phyloP scores from a whole-genome alignment of 1,140 invertebrate species.

The Drosophila quadrilineata region DNA sequence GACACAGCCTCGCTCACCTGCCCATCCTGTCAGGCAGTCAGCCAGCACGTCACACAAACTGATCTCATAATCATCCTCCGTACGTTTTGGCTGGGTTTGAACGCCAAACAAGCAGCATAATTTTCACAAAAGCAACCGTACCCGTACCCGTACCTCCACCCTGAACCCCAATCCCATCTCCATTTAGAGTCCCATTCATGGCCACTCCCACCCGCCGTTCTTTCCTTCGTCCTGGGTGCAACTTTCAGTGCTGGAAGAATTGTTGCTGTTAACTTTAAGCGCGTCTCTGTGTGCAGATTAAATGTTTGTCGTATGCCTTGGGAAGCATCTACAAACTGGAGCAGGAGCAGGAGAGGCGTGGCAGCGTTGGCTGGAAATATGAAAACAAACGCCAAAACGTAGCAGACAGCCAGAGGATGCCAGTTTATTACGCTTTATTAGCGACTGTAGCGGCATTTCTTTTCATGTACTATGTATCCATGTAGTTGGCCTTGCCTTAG shows the following conservation, averaged over 20 bases:
- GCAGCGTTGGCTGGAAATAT: conserved; percentile 4
- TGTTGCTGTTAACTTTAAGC: conserved; percentile 54
- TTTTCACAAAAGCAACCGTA: conserved; percentile 50
- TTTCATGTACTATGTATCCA: conserved; percentile 43
- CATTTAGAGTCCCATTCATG: neutral
- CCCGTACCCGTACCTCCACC: neutral
- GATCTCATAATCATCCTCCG: conserved; percentile 71
- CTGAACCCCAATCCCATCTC: neutral
- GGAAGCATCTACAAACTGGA: conserved; percentile 9
- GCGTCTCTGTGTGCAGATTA: conserved; percentile 65
- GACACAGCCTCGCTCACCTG: conserved; percentile 33
- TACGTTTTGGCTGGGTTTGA: conserved; percentile 65
- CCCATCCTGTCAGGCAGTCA: conserved; percentile 5
- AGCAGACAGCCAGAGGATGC: conserved; percentile 50
- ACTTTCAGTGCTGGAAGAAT: conserved; percentile 26
- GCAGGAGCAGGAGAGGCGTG: neutral
- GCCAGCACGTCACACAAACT: conserved; percentile 68
- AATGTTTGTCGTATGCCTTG: conserved; percentile 67
- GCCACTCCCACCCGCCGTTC: neutral
- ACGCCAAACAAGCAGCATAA: conserved; percentile 65
- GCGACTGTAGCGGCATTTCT: conserved; percentile 45
- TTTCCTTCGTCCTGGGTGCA: conserved; percentile 32
- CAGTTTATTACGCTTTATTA: conserved; percentile 74
- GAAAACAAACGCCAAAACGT: conserved; percentile 23
- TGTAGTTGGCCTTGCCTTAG: conserved; percentile 24